These are phyloP conservation scores for Macroteleia sp. DNA, from an alignment of 2,888 invertebrate species.

Conservation along the genomic window DNA sequence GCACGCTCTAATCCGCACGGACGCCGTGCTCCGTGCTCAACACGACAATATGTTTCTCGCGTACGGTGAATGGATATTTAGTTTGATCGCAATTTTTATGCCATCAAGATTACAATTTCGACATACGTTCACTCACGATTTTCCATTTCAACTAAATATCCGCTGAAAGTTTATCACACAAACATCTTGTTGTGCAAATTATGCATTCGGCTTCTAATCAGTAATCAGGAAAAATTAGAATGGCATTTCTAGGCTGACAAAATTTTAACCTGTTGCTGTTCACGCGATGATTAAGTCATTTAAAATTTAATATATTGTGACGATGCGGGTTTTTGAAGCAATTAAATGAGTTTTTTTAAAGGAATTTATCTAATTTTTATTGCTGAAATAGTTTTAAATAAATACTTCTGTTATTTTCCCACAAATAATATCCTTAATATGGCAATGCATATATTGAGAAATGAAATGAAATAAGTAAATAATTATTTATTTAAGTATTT, in stretches of 20 bases:
- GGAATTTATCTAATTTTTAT: too few species aligned
- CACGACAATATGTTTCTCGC: slow-evolving; percentile 51
- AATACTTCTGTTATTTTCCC: too few species aligned
- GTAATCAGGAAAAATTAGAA: slow-evolving; percentile 1
- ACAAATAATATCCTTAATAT: too few species aligned
- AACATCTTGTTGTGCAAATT: slow-evolving; percentile 37
- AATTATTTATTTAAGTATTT: too few species aligned
- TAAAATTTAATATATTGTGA: too few species aligned
- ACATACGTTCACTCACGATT: slow-evolving; percentile 56
- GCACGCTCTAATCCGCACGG: slow-evolving; percentile 40
- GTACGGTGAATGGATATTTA: slow-evolving; percentile 51
- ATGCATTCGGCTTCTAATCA: slow-evolving; percentile 1
- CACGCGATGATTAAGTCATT: too few species aligned
- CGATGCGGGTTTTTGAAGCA: too few species aligned
- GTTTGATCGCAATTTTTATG: slow-evolving; percentile 51
- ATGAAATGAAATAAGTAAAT: too few species aligned
- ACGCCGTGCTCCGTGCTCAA: slow-evolving; percentile 16
- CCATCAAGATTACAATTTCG: slow-evolving; percentile 35
- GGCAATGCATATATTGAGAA: too few species aligned
- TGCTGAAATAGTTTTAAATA: too few species aligned
- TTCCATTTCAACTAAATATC: slow-evolving; percentile 40
- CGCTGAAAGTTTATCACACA: slow-evolving; percentile 31
- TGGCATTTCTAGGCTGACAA: not conserved
- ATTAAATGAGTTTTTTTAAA: too few species aligned
- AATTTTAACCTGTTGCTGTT: not conserved